Conservation (phyloP, 2,113 vertebrate genomes). For the Delphinapterus leucas region DNA sequence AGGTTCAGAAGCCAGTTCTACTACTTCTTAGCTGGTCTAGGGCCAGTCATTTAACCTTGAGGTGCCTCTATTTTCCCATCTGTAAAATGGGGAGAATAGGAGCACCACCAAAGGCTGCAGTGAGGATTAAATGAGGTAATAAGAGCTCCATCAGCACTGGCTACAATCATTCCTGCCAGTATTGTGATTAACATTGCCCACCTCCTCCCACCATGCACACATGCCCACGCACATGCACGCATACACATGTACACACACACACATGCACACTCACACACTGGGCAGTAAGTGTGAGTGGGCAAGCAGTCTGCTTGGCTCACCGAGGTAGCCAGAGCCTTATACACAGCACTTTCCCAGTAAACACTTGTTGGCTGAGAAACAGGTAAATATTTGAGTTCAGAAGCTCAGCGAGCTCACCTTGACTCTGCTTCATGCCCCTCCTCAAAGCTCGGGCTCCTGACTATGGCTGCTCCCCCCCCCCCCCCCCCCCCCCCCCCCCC, state of each 20-base stretch:
- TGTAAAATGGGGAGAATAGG: background rate
- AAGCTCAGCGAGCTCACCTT: background rate
- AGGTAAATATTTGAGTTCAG: background rate
- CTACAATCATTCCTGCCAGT: background rate
- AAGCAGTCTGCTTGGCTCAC: background rate
- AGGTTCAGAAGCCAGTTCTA: background rate
- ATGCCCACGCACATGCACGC: background rate
- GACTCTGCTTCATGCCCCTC: fast-evolving
- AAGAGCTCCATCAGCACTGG: background rate
- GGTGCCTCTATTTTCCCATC: background rate
- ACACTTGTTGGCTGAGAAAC: background rate
- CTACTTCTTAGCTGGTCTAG: background rate
- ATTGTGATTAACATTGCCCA: fast-evolving
- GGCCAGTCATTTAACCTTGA: background rate
- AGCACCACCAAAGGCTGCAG: background rate
- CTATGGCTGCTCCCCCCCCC: background rate
- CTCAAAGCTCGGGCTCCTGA: background rate
- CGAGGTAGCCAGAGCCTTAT: background rate
- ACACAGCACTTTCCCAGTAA: background rate
- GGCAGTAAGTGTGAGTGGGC: background rate
- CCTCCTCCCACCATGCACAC: background rate
- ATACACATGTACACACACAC: too few species aligned
- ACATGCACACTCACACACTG: fast-evolving
- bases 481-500: too few species aligned
- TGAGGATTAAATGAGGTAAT: background rate